Conservation (phyloP, 1,140 invertebrate species). For the Atta texana region DNA sequence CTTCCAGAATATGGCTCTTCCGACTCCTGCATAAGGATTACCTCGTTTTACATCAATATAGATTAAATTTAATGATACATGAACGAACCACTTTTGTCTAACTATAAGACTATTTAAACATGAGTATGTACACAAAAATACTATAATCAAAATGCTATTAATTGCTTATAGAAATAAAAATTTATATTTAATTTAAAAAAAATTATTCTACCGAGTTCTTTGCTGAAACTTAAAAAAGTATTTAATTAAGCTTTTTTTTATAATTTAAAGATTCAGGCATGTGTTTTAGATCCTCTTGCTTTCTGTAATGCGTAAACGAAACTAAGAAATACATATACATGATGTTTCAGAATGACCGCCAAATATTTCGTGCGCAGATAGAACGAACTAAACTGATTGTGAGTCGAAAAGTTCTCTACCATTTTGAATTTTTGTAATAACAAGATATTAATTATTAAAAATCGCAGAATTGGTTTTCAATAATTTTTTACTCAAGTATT, state of each 20-base stretch:
- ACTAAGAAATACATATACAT: neutral
- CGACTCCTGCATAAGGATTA: conserved; percentile 70
- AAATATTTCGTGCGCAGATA: too few relatives aligned
- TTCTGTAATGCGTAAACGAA: neutral
- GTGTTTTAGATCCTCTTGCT: neutral
- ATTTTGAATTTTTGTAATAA: too few relatives aligned
- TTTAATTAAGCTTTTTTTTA: conserved; percentile 16
- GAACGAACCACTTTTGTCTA: neutral
- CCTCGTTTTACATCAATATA: conserved; percentile 23
- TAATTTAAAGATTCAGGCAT: neutral
- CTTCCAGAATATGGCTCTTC: conserved; percentile 80
- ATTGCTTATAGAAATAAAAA: neutral
- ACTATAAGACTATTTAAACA: neutral
- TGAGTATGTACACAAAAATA: neutral
- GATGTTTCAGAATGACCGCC: too few relatives aligned
- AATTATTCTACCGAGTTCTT: neutral
- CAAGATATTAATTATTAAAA: too few relatives aligned
- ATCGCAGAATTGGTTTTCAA: too few relatives aligned
- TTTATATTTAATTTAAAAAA: neutral
- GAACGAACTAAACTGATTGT: too few relatives aligned
- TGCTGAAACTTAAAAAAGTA: neutral
- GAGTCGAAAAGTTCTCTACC: too few relatives aligned
- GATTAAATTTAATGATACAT: neutral
- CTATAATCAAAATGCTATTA: neutral
- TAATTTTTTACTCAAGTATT: too few relatives aligned